Percentiles rank a stretch among this genome's conserved stretches.
Evolutionary conservation across 2,888 invertebrate species (phyloP).

Genomic region (Pterostichus madidus): DNA sequence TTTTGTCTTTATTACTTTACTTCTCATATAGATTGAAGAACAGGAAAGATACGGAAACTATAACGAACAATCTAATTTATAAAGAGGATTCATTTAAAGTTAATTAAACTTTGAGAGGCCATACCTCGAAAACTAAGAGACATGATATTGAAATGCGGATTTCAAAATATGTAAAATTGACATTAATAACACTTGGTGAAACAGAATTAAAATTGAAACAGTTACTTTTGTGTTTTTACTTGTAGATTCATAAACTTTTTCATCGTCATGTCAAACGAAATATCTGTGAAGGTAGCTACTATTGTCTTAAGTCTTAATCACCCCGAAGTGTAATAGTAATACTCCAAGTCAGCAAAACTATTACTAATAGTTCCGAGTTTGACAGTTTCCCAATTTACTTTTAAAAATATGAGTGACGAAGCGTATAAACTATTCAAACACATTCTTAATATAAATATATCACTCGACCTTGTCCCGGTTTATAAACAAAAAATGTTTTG

Average conservation of each 20-base stretch:
- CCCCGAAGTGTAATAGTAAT: constrained; percentile 2
- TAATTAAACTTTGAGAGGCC: no score
- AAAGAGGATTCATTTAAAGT: no score
- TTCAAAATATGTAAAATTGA: no score
- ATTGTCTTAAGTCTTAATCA: constrained; percentile 24
- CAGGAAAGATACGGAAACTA: no score
- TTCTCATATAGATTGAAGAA: background rate
- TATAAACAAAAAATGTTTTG: constrained; percentile 44
- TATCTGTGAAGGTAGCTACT: constrained; percentile 10
- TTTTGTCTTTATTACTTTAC: background rate
- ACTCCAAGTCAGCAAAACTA: constrained; percentile 17
- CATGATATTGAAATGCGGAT: no score
- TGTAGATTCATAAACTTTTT: background rate
- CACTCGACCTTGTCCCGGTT: constrained; percentile 63
- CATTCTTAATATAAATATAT: constrained; percentile 61
- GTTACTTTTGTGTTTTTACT: background rate
- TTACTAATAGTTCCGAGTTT: constrained; percentile 49
- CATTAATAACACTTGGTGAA: no score
- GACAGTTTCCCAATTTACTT: constrained; percentile 33
- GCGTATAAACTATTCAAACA: constrained; percentile 43
- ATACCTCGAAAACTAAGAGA: no score
- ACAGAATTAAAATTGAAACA: no score
- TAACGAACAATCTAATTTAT: no score
- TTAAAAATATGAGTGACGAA: constrained; percentile 53
- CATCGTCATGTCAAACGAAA: background rate